A percentile compares a stretch with the other conserved stretches of the same genome.
Evolutionary conservation across 2,888 invertebrate species (phyloP).

Genomic region (Coenonympha glycerion): DNA sequence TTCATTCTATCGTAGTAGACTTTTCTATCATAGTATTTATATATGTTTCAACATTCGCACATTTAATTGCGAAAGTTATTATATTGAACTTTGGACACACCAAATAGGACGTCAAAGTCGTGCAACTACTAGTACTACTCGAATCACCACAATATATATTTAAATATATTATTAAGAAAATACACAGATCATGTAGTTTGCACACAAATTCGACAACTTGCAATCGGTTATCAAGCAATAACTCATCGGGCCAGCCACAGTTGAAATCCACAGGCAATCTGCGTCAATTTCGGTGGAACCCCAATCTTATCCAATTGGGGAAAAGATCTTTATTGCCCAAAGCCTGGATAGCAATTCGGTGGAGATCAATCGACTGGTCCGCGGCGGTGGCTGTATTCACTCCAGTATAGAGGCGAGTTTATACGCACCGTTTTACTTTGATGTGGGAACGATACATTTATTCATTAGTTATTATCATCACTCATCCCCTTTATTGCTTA

Average conservation of each 20-base stretch:
- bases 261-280: conserved; percentile 37
- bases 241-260: conserved; percentile 11
- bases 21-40: no score
- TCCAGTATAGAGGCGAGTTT: conserved; percentile 19
- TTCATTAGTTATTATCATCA: conserved; percentile 21
- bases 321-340: conserved; percentile 46
- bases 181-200: not conserved
- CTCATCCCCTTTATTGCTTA: conserved; percentile 14
- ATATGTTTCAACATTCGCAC: no score
- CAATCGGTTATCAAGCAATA: conserved; percentile 14
- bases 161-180: no score
- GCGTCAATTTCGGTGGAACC: conserved; percentile 41
- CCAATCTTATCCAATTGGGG: conserved; percentile 56
- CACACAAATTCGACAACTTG: conserved; percentile 7
- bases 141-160: no score
- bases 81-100: no score
- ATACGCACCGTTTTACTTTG: conserved; percentile 19
- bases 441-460: conserved; percentile 18
- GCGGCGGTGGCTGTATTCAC: conserved; percentile 50
- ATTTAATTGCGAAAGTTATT: no score
- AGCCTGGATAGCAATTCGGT: conserved; percentile 22
- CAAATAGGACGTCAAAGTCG: no score
- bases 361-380: conserved; percentile 24
- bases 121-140: no score
- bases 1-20: no score